These are phyloP conservation scores for Zosterops japonicus DNA, from an alignment of 2,113 vertebrate species.

Conservation along the genomic window DNA sequence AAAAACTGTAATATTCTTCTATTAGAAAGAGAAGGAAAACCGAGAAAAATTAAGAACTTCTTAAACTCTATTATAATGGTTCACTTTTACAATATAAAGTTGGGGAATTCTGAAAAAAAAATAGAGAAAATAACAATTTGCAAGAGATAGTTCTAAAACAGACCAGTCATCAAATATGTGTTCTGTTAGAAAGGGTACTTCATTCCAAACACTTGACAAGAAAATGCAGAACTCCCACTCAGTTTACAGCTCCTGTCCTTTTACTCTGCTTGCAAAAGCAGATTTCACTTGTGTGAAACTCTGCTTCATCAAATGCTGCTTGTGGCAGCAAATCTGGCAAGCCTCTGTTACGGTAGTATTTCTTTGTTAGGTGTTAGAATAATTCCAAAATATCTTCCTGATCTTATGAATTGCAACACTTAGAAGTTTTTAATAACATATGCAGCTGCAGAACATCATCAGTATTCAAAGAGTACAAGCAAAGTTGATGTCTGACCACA, in stretches of 20 bases:
- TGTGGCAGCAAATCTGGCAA: not conserved
- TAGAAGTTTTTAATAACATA: not conserved
- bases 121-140: not conserved
- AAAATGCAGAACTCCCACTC: slow-evolving; percentile 53
- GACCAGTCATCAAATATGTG: not conserved
- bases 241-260: slow-evolving; percentile 55
- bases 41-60: not conserved
- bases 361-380: not conserved
- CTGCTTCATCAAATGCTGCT: slow-evolving; percentile 7
- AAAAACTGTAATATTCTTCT: not conserved
- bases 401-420: not conserved
- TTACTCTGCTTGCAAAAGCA: slow-evolving; percentile 53
- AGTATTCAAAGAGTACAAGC: not conserved
- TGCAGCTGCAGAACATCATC: not conserved
- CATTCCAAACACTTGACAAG: slow-evolving; percentile 31
- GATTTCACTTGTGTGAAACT: slow-evolving; percentile 33
- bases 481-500: not conserved
- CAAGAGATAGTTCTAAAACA: not conserved
- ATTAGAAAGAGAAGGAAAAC: not conserved
- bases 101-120: not conserved
- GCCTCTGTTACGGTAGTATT: not conserved
- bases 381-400: not conserved
- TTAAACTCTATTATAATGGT: not conserved
- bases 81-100: not conserved
- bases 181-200: slow-evolving; percentile 5